These are phyloP conservation scores for Belonocnema kinseyi DNA, from an alignment of 1,140 invertebrate species.

Conservation along the genomic window DNA sequence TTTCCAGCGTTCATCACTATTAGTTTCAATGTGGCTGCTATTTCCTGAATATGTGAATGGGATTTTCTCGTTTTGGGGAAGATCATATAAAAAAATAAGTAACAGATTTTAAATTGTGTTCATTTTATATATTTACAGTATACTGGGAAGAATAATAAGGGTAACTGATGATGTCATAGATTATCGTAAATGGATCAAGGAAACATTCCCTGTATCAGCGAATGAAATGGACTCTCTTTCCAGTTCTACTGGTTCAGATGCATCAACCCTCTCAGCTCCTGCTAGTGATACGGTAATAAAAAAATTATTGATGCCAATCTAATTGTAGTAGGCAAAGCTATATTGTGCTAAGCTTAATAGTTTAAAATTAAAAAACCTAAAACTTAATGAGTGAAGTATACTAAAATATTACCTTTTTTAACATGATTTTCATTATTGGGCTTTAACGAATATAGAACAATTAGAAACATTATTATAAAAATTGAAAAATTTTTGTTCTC, in stretches of 20 bases:
- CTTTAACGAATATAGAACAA: too few species aligned
- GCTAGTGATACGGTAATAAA: conserved; percentile 72
- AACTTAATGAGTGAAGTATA: too few species aligned
- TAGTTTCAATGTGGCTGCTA: too few species aligned
- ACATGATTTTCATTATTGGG: too few species aligned
- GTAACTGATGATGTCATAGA: conserved; percentile 96
- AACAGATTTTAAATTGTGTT: conserved; percentile 37
- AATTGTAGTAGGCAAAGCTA: background rate
- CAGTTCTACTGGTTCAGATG: conserved; percentile 73
- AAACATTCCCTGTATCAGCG: conserved; percentile 76
- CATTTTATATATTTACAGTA: conserved; percentile 74
- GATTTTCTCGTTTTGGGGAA: too few species aligned
- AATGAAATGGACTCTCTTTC: conserved; percentile 71
- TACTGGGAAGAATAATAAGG: conserved; percentile 92
- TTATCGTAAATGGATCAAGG: conserved; percentile 87
- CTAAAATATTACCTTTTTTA: too few species aligned
- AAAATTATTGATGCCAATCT: background rate
- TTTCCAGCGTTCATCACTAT: too few species aligned
- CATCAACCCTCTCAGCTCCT: conserved; percentile 73
- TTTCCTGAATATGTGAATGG: too few species aligned
- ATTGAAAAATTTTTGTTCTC: too few species aligned
- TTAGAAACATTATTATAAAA: too few species aligned
- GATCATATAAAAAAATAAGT: conserved; percentile 30
- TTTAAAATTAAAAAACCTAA: too few species aligned
- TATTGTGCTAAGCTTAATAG: too few species aligned